Percentiles rank a stretch among this genome's conserved stretches.
These are phyloP conservation scores for Triops longicaudatus DNA, from an alignment of 1,140 invertebrate genomes.

Conservation along the genomic window DNA sequence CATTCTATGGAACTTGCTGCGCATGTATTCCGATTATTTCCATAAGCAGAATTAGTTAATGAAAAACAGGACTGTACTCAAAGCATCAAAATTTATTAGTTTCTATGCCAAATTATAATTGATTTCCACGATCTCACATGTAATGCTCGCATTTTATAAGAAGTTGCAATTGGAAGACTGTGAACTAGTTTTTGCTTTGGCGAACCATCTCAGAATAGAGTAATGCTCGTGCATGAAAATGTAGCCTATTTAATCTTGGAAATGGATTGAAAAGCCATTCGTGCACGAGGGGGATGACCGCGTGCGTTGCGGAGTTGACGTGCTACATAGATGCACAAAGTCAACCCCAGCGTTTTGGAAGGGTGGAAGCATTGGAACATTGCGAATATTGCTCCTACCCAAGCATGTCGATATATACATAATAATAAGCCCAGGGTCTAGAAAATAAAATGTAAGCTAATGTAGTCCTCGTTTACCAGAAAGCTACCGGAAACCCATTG, in stretches of 20 bases:
- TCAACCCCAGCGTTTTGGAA: neutral
- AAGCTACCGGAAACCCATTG: constrained; percentile 1
- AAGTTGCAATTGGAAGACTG: no score
- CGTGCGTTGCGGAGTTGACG: neutral
- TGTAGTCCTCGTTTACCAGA: constrained; percentile 5
- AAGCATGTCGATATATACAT: neutral
- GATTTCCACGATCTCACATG: no score
- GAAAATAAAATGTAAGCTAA: neutral
- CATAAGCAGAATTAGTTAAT: no score
- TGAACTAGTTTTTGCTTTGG: no score
- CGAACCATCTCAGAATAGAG: neutral
- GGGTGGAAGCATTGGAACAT: neutral
- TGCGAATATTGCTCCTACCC: constrained; percentile 4
- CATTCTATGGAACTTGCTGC: no score
- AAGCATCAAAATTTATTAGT: no score
- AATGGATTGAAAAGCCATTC: neutral
- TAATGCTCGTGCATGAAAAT: neutral
- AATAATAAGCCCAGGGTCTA: neutral
- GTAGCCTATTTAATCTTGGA: neutral
- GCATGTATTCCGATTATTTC: no score
- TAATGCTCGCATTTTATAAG: no score
- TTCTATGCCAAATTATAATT: no score
- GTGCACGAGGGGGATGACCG: neutral
- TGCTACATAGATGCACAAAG: neutral
- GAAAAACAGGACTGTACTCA: no score